Percentiles rank a stretch among this genome's conserved stretches.
These are phyloP conservation scores for Ctenodactylus gundi DNA, from an alignment of 2,113 vertebrate species.

Conservation along the genomic window DNA sequence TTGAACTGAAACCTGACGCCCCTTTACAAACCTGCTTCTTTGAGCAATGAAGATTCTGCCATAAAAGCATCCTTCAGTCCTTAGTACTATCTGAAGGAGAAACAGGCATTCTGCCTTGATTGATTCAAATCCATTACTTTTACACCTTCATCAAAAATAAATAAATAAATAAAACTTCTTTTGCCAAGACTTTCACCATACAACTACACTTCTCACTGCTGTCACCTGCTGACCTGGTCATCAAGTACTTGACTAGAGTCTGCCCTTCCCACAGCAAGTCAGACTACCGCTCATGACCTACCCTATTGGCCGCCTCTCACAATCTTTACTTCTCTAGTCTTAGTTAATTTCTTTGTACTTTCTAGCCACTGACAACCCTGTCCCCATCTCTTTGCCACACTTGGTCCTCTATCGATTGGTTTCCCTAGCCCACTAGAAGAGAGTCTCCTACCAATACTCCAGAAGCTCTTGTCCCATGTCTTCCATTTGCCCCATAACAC, in stretches of 20 bases:
- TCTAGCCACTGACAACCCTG: not conserved
- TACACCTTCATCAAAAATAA: not conserved
- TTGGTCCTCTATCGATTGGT: conserved; percentile 9
- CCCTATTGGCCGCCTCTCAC: not conserved
- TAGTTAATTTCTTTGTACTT: not conserved
- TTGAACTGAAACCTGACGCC: conserved; percentile 6
- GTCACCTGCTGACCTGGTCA: not conserved
- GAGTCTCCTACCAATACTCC: not conserved
- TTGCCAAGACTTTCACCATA: not conserved
- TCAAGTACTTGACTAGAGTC: not conserved
- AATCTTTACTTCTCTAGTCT: not conserved
- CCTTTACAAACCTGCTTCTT: conserved; percentile 42
- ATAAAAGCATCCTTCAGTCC: conserved; percentile 25
- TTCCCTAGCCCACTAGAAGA: not conserved
- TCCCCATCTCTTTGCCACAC: not conserved
- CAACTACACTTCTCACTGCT: not conserved
- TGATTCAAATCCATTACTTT: conserved; percentile 6
- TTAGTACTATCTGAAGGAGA: conserved; percentile 1
- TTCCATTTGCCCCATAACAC: conserved; percentile 31
- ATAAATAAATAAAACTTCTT: not conserved
- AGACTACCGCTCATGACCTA: not conserved
- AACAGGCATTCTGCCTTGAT: not conserved
- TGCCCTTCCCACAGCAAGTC: not conserved
- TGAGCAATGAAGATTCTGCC: not conserved
- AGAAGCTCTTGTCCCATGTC: not conserved